Evolutionary conservation across 2,888 invertebrate genomes (phyloP), one percentile per base, ranked within the genome.

Genomic region (Agonopterix arenella): DNA sequence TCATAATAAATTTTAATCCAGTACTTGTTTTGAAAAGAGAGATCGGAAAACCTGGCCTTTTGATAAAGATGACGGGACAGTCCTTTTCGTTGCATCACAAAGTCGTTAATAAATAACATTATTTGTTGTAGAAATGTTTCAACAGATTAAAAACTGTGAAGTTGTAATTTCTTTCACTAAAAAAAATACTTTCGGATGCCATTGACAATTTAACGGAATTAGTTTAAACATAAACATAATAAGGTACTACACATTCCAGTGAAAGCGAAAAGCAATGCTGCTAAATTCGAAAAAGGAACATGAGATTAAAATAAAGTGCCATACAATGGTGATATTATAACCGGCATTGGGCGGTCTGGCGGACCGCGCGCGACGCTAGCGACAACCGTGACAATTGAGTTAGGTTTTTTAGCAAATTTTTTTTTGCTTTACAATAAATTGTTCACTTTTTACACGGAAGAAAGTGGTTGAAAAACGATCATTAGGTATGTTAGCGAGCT

Each of bases 311-410:
- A 61, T 52, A 57, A 66, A 60, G 58, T 59, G 41, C 46, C 47
- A 50, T 51, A 63, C 61, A 64, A 62, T 61, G 52, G 65, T 37
- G 28, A 4, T 28, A 28, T 28, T 28, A 28, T 28, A 28, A 28
- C 7, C 28, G 28, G 28, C 28, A 28, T 28, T 38, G n/a, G 50
- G 36, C 36, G 44, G 48, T 37, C 13, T 44, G 58, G 48, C 47
- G 54, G 55, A 43, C 52, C 49, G 47, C 46, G 44, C 50, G 48
- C 53, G 52, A 46, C 44, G 50, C 62, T 56, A 49, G 53, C 56
- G 76, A 76, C 73, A 76, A 55, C 68, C 83, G 77, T 80, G 70
- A 79, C 82, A 85, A 84, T 86, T 76, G 73, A 83, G 75, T 84
- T 85, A 81, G 55, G 73, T 83, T 84, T 83, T 84, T 76, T 66